Conservation (phyloP, 1,140 invertebrate species). For the Rhyacophila brunnea region DNA sequence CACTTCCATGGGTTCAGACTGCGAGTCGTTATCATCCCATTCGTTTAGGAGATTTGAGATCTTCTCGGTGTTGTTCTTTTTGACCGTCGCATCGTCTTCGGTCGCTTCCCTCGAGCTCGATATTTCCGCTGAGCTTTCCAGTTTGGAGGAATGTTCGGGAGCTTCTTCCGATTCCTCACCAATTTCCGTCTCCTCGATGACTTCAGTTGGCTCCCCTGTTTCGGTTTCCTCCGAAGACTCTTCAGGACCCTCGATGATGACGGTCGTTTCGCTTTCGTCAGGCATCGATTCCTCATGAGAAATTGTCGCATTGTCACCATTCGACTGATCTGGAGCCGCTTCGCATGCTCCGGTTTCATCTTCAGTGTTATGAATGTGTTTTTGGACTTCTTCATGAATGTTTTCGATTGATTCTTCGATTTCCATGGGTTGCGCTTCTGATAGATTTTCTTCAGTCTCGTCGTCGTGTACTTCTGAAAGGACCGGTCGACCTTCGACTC, state of each 20-base stretch:
- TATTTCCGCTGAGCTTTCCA: too few species aligned
- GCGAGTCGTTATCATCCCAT: constrained; percentile 54
- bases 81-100: neutral
- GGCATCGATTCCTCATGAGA: neutral
- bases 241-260: neutral
- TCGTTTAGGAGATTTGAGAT: constrained; percentile 50
- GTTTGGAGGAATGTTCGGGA: neutral
- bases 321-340: neutral
- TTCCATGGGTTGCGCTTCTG: constrained; percentile 29
- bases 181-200: neutral
- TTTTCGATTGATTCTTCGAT: constrained; percentile 52
- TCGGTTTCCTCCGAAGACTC: neutral
- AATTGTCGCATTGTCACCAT: neutral
- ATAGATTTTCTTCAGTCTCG: constrained; percentile 1
- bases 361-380: constrained; percentile 20
- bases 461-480: neutral
- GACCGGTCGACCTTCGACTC: neutral
- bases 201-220: too few species aligned
- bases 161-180: neutral
- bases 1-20: constrained; percentile 29
- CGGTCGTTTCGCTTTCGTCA: neutral
- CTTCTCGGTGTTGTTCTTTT: constrained; percentile 39
- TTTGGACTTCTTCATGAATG: constrained; percentile 45
- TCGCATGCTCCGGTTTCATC: neutral
- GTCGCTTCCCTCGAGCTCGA: neutral